These are phyloP conservation scores for Lasiurus cinereus DNA, from an alignment of 2,113 vertebrate genomes.

Conservation along the genomic window DNA sequence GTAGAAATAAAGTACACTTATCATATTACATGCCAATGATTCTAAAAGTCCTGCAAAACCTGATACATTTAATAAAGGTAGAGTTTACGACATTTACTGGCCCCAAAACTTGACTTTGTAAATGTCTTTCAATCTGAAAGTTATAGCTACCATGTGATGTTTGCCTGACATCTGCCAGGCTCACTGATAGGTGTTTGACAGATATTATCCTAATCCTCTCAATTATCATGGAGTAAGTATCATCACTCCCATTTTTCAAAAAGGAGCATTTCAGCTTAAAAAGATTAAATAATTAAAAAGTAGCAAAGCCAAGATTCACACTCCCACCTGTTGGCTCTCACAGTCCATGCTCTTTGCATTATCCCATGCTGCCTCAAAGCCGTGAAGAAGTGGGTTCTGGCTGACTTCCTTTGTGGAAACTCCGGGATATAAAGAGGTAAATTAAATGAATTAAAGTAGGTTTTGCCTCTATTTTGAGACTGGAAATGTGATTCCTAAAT, in stretches of 20 bases:
- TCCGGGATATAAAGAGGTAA: constrained; percentile 56
- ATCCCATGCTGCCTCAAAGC: not conserved
- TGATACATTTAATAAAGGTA: constrained; percentile 14
- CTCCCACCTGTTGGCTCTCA: not conserved
- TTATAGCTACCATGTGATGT: not conserved
- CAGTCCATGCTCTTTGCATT: not conserved
- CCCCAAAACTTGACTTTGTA: constrained; percentile 20
- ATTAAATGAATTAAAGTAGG: constrained; percentile 58
- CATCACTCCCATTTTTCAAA: not conserved
- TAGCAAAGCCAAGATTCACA: not conserved
- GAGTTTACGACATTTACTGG: not conserved
- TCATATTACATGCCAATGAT: not conserved
- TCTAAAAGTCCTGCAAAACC: constrained; percentile 19
- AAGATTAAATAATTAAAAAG: not conserved
- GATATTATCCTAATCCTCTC: not conserved
- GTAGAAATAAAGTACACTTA: constrained; percentile 7
- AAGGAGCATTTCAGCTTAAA: not conserved
- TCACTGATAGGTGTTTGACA: not conserved
- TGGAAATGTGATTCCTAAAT: constrained; percentile 31
- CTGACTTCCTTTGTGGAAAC: constrained; percentile 17
- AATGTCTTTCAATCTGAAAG: constrained; percentile 52
- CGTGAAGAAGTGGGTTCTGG: constrained; percentile 15
- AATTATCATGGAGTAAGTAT: not conserved
- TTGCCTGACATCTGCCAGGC: not conserved
- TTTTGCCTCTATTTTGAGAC: constrained; percentile 51